A percentile compares a stretch with the other conserved stretches of the same genome.
Evolutionary conservation across 2,113 vertebrate genomes (phyloP).

Genomic region (Pterocles gutturalis): DNA sequence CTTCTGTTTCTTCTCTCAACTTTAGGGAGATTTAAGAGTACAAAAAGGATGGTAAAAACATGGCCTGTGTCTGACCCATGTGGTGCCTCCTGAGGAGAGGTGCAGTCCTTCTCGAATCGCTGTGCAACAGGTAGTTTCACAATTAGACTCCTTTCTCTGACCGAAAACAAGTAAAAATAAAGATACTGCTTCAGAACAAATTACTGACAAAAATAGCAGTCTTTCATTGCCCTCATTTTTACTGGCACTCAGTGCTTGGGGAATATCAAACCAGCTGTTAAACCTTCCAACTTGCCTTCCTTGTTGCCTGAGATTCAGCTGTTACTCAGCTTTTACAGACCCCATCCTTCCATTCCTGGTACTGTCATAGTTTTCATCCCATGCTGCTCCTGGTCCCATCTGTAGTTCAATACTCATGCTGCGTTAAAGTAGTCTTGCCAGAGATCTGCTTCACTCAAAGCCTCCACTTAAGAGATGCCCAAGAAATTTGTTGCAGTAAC

Average conservation of each 20-base stretch:
- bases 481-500: background rate
- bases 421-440: background rate
- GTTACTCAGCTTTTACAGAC: background rate
- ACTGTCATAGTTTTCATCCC: background rate
- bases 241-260: background rate
- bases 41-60: background rate
- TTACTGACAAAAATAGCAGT: background rate
- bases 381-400: no score
- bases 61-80: background rate
- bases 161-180: constrained; percentile 1
- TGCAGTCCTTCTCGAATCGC: background rate
- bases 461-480: accelerated
- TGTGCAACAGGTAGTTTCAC: background rate
- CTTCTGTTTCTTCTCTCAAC: background rate
- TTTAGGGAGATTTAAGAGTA: background rate
- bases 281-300: background rate
- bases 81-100: background rate
- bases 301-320: background rate
- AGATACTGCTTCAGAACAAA: background rate
- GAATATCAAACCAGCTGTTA: background rate
- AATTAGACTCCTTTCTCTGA: background rate
- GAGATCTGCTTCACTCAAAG: background rate
- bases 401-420: background rate
- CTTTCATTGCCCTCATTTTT: background rate
- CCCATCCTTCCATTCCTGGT: background rate